phyloP scores from a whole-genome alignment of 2,888 invertebrate species.

The Cordilura impudica region DNA sequence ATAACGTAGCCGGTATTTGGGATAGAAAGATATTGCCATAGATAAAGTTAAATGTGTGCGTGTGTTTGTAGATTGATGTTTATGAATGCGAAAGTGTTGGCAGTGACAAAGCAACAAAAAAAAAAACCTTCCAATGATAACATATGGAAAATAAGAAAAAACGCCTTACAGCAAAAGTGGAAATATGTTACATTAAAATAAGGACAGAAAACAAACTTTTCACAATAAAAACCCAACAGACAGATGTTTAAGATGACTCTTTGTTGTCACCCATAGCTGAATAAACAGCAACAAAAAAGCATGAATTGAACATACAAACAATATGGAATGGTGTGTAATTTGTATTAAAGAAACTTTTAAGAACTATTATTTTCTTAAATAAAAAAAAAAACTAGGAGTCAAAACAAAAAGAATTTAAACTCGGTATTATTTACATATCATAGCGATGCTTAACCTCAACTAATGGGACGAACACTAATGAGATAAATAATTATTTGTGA shows the following conservation, averaged over 20 bases:
- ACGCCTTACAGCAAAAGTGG: background rate
- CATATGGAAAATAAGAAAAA: constrained; percentile 45
- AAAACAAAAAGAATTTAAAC: no score
- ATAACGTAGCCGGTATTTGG: constrained; percentile 60
- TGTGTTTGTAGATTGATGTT: background rate
- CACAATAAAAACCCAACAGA: background rate
- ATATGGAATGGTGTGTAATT: constrained; percentile 18
- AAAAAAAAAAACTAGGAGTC: no score
- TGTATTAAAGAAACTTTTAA: constrained; percentile 19
- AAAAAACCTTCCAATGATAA: constrained; percentile 18
- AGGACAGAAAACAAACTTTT: background rate
- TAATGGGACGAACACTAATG: no score
- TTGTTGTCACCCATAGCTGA: constrained; percentile 26
- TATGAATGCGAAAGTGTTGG: constrained; percentile 27
- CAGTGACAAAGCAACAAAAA: constrained; percentile 68
- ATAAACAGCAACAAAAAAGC: background rate
- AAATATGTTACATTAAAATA: constrained; percentile 16
- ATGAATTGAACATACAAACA: constrained; percentile 19
- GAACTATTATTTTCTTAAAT: background rate
- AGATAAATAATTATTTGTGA: no score
- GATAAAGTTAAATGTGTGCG: background rate
- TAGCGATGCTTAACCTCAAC: no score
- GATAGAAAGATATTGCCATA: background rate
- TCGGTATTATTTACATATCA: no score
- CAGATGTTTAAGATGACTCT: constrained; percentile 33